Base-by-base conservation (phyloP, 2,888 invertebrate genomes). In the Scaptomyza flava region DNA sequence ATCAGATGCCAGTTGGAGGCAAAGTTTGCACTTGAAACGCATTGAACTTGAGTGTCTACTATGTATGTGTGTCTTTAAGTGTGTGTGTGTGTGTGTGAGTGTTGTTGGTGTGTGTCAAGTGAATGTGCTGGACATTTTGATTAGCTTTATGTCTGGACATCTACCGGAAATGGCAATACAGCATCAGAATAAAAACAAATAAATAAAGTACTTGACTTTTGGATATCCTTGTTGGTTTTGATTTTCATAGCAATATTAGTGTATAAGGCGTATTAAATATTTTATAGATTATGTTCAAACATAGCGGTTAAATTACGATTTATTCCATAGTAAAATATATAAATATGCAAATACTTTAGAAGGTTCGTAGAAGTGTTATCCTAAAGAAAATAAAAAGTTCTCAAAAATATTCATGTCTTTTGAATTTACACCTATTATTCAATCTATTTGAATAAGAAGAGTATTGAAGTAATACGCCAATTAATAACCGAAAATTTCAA, bases 41-140 rank as follows among this genome's bases (percentile, higher is more conserved):
- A 78, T 68, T 56, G 45, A 74, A 53, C 54, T 62, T 53, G 50
- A 65, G 77, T 68, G 45, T 71, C 56, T 47, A 43, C 42, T 53
- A 38, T 41, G 50, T 48, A 63, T 50, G 65, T 50, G 65, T 59
- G 59, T 50, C 33, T 53, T 31, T 8, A 45, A 45, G 50, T 53
- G 60, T 60, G 56, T 54, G 50, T 46, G 65, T 51, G 46, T 43
- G 59, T 58, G 50, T 46, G 65, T 51, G 46, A 41, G 59, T 58
- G 50, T 50, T 63, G 48, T 51, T 38, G 43, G 36, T 36, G 36
- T 33, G 47, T 63, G 52, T 43, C 53, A 45, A 36, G 56, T 68
- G 83, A 71, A 58, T 82, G 81, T 74, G 68, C 69, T 72, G 71
- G 82, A 89, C 84, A 86, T 83, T 86, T 88, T 82, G 82, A 82